Evolutionary conservation across 2,797 vertebrate genomes (phyloP).

Genomic region (Saxicola maurus): DNA sequence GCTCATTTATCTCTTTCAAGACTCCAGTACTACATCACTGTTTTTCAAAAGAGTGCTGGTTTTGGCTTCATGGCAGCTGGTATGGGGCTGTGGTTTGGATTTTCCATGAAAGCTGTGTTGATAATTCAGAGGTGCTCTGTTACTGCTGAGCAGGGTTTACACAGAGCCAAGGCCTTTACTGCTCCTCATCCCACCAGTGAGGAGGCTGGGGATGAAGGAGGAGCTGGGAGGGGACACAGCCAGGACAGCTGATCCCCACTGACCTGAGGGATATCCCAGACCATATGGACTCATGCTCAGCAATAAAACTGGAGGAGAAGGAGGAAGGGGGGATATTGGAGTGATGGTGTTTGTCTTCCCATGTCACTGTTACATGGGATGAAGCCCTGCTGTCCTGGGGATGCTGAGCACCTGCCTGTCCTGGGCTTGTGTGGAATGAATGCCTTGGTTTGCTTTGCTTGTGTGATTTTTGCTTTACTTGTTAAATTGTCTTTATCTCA

Average conservation of each 20-base stretch:
- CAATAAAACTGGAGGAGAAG: not conserved
- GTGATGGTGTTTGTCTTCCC: not conserved
- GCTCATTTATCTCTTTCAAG: not conserved
- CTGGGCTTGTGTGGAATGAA: not conserved
- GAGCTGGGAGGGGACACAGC: not conserved
- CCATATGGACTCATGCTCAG: not conserved
- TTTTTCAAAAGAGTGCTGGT: not conserved
- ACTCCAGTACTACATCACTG: not conserved
- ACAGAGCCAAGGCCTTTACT: not conserved
- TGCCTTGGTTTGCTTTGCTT: not conserved
- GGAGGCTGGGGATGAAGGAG: not conserved
- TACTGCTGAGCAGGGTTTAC: not conserved
- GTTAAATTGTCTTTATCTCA: not conserved
- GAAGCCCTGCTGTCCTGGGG: not conserved
- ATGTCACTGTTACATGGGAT: accelerated
- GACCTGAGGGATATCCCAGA: not conserved
- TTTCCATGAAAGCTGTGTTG: not conserved
- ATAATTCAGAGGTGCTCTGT: not conserved
- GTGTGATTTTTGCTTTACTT: not conserved
- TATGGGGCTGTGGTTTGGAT: not conserved
- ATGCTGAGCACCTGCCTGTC: not conserved
- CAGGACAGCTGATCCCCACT: not conserved
- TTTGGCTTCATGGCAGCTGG: not conserved
- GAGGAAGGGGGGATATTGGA: accelerated
- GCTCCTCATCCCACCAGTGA: accelerated